Conservation (phyloP, 2,113 vertebrate genomes). For the Neotoma lepida region DNA sequence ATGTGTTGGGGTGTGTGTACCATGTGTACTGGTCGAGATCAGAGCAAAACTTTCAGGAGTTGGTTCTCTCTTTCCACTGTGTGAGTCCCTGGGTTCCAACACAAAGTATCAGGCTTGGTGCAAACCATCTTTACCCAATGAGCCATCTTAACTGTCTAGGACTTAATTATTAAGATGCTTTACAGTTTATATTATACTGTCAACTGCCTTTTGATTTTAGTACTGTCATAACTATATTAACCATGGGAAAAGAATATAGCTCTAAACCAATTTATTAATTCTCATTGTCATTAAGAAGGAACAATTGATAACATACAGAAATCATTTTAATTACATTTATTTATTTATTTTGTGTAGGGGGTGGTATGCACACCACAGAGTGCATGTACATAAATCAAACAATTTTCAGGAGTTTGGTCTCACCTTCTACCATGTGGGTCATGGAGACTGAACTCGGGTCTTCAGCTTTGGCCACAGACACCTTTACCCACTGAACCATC, state of each 20-base stretch:
- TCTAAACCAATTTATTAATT: slow-evolving; percentile 58
- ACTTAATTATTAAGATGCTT: slow-evolving; percentile 64
- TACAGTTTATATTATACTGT: slow-evolving; percentile 39
- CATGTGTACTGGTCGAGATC: not conserved
- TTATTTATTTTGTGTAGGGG: not conserved
- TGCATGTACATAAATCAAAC: not conserved
- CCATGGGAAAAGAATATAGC: slow-evolving; percentile 47
- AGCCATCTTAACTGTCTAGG: not conserved
- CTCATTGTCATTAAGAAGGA: slow-evolving; percentile 10
- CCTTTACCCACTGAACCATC: too few relatives aligned
- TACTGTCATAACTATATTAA: slow-evolving; percentile 54
- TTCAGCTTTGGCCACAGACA: not conserved
- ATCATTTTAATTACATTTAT: not conserved
- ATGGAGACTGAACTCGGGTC: not conserved
- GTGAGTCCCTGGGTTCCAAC: not conserved
- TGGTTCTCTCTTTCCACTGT: not conserved
- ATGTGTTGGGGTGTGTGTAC: not conserved
- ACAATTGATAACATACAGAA: not conserved
- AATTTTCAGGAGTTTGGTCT: not conserved
- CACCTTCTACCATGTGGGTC: not conserved
- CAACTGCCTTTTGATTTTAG: slow-evolving; percentile 71
- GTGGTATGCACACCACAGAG: not conserved
- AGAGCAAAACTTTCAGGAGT: not conserved
- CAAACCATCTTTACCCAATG: not conserved
- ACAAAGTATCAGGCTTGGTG: not conserved